Evolutionary conservation across 2,113 vertebrate genomes (phyloP).

Genomic region (Amblyornis subalaris): DNA sequence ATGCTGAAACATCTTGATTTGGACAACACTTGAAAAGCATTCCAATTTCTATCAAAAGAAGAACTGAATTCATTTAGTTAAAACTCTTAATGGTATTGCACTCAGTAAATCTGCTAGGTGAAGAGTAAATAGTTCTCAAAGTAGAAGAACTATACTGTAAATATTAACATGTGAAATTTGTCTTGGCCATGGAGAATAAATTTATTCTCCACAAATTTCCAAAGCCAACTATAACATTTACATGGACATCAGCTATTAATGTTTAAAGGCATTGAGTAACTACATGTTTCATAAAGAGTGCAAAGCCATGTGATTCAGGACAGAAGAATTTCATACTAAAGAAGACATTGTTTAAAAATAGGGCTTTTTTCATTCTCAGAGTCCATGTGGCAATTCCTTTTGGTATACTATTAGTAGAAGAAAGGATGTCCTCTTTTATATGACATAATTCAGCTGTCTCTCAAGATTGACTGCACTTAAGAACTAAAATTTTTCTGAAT

Average conservation of each 20-base stretch:
- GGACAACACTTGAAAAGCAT: not conserved
- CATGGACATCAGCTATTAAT: not conserved
- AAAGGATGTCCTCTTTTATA: not conserved
- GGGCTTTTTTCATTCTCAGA: fast-evolving
- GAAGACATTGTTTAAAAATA: not conserved
- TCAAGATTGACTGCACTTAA: not conserved
- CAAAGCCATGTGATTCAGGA: not conserved
- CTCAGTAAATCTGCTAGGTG: not conserved
- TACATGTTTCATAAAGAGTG: not conserved
- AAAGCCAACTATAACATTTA: not conserved
- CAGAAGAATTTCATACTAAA: not conserved
- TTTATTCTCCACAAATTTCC: not conserved
- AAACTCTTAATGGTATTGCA: not conserved
- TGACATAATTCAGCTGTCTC: not conserved
- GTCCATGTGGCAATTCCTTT: not conserved
- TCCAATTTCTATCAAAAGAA: not conserved
- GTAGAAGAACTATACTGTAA: not conserved
- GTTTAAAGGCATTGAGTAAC: not conserved
- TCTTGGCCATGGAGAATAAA: not conserved
- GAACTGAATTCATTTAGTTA: not conserved
- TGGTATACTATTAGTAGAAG: not conserved
- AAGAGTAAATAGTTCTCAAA: not conserved
- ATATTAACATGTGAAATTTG: not conserved
- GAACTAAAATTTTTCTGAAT: not conserved
- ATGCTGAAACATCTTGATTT: not conserved